A percentile compares a stretch with the other conserved stretches of the same genome.
phyloP scores from a whole-genome alignment of 2,797 vertebrate species.

The Kryptolebias ocellatus region DNA sequence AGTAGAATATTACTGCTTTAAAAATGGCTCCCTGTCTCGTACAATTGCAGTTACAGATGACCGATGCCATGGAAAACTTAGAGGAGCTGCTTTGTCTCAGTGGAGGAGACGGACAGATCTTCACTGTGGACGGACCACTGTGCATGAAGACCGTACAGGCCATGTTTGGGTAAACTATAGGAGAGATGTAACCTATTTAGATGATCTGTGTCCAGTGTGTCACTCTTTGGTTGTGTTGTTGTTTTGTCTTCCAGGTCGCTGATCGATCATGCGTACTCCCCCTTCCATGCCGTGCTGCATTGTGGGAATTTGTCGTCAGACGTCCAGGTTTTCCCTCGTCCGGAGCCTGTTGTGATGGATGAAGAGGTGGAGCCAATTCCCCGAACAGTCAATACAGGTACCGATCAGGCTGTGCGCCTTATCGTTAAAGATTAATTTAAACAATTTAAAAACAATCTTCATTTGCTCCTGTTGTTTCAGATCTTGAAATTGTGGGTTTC shows the following conservation, averaged over 20 bases:
- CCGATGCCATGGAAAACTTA: conserved; percentile 92
- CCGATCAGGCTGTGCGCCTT: background rate
- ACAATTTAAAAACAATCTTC: background rate
- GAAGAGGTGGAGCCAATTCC: conserved; percentile 95
- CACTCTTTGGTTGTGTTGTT: background rate
- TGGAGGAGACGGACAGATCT: conserved; percentile 96
- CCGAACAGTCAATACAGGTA: conserved; percentile 91
- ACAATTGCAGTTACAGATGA: conserved; percentile 88
- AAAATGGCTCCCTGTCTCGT: conserved; percentile 2
- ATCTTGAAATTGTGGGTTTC: conserved; percentile 97
- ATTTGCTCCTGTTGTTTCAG: conserved; percentile 71
- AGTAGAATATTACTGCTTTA: background rate
- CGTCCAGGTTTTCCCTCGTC: conserved; percentile 97
- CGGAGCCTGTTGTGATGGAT: conserved; percentile 92
- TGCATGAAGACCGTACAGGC: conserved; percentile 97
- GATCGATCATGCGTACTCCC: conserved; percentile 94
- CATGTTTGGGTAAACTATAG: conserved; percentile 92
- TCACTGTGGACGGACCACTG: conserved; percentile 93
- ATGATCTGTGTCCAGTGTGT: background rate
- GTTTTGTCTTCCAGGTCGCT: conserved; percentile 85
- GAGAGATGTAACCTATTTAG: background rate
- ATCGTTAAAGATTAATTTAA: background rate
- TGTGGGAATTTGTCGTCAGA: conserved; percentile 96
- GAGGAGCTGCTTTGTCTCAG: conserved; percentile 92
- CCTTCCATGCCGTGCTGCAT: conserved; percentile 95